A percentile compares a stretch with the other conserved stretches of the same genome.
phyloP scores from a whole-genome alignment of 1,140 invertebrate species.

The Eurosta solidaginis region DNA sequence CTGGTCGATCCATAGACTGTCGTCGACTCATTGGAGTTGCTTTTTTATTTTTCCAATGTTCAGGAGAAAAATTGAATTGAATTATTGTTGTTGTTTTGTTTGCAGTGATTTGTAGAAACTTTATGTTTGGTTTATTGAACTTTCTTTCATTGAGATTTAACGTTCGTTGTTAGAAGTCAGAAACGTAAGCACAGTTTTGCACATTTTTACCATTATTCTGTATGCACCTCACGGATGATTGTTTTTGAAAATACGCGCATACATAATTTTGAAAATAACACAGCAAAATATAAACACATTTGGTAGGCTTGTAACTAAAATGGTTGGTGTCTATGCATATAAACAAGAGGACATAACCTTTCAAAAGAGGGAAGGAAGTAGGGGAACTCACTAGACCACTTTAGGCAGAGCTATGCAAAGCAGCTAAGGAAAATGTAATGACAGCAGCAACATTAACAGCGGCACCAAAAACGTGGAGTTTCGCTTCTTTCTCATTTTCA shows the following conservation, averaged over 20 bases:
- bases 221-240: not conserved
- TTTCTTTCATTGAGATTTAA: not conserved
- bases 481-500: conserved; percentile 3
- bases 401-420: not conserved
- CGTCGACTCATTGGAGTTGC: conserved; percentile 58
- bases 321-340: no score
- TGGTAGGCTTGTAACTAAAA: no score
- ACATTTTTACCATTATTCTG: not conserved
- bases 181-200: not conserved
- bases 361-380: no score
- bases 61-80: not conserved
- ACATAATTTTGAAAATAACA: no score
- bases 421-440: not conserved
- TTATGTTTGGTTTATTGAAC: not conserved
- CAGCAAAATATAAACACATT: no score
- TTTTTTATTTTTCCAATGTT: conserved; percentile 4
- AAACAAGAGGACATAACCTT: no score
- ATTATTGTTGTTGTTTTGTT: not conserved
- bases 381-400: not conserved
- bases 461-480: not conserved
- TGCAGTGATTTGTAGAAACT: not conserved
- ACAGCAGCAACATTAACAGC: not conserved
- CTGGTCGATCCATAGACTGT: conserved; percentile 60
- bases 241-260: not conserved
- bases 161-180: conserved; percentile 23